Evolutionary conservation across 2,888 invertebrate genomes (phyloP).

Genomic region (Tachina lurida): DNA sequence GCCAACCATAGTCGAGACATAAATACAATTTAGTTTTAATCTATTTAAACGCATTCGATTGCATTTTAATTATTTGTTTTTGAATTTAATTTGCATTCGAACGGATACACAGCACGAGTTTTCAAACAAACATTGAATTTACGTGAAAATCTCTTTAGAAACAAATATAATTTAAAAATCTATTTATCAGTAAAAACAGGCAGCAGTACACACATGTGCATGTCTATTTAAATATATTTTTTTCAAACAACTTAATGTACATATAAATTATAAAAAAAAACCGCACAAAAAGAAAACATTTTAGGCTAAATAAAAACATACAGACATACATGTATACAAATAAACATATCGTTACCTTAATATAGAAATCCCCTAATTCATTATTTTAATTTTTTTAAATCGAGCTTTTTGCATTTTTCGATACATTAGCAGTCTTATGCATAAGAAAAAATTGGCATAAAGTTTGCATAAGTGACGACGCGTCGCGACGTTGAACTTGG

Average conservation of each 20-base stretch:
- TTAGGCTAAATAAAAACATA: constrained; percentile 43
- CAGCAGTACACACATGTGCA: constrained; percentile 30
- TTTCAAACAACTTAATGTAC: constrained; percentile 1
- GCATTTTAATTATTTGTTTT: too few relatives aligned
- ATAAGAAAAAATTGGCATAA: too few relatives aligned
- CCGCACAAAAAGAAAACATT: background rate
- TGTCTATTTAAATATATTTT: constrained; percentile 37
- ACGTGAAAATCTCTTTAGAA: constrained; percentile 22
- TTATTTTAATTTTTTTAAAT: too few relatives aligned
- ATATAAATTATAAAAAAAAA: background rate
- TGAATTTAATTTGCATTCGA: constrained; percentile 55
- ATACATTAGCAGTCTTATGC: too few relatives aligned
- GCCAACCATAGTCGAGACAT: too few relatives aligned
- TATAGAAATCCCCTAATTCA: too few relatives aligned
- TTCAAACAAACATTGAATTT: constrained; percentile 28
- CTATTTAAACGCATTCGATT: constrained; percentile 32
- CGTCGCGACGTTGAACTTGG: too few relatives aligned
- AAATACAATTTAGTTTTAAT: background rate
- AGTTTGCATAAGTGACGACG: too few relatives aligned
- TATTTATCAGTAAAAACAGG: constrained; percentile 27
- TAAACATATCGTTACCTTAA: too few relatives aligned
- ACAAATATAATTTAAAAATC: constrained; percentile 19
- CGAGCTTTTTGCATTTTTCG: too few relatives aligned
- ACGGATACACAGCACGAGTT: constrained; percentile 29
- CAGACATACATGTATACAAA: background rate